Base-by-base conservation (phyloP, 2,797 vertebrate species). In the Chrysocyon brachyurus region DNA sequence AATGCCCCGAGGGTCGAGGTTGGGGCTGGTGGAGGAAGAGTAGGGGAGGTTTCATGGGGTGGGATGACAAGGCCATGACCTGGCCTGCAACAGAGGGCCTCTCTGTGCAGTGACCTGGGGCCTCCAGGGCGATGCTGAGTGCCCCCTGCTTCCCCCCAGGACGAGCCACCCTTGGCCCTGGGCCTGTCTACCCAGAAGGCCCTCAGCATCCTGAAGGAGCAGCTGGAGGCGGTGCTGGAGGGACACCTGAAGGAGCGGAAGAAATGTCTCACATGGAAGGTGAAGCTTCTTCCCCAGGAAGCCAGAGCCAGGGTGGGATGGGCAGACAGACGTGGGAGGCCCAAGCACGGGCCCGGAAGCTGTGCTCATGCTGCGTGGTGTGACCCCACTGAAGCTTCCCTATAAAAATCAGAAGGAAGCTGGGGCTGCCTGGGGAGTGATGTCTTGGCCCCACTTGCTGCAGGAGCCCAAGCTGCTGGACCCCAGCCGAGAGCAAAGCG, bases 181-280 rank as follows among this genome's bases (percentile, higher is more conserved):
- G 99, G 99, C 93, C 99, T 99, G 95, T 99, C 99, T 63, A 99
- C 99, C 10, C 97, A 98, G 88, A 99, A 99, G 98, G 99, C 99
- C 95, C 99, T 99, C 96, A 98, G 97, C 1, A 99, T 99, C 94
- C 99, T 99, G 66, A 99, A 99, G 98, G 99, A 99, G 96, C 99
- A 99, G 98, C 99, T 99, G 90, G 99, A 98, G 97, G 98, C 97
- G 22, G 98, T 99, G 92, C 98, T 99, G 98, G 99, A 99, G 68
- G 99, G 99, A 64, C 99, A 99, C 98, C 99, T 99, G 98, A 99
- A 98, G 85, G 98, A 99, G 17, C 97, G 28, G 97, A 99, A 98
- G 36, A 99, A 98, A 91, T 97, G 97, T 66, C 96, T 97, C 70
- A 99, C 99, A 0, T 98, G 98, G 98, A 99, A 99, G 99, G 99